These are phyloP conservation scores for Polydrusus pterygomalis DNA, from an alignment of 2,888 invertebrate genomes.

Conservation along the genomic window DNA sequence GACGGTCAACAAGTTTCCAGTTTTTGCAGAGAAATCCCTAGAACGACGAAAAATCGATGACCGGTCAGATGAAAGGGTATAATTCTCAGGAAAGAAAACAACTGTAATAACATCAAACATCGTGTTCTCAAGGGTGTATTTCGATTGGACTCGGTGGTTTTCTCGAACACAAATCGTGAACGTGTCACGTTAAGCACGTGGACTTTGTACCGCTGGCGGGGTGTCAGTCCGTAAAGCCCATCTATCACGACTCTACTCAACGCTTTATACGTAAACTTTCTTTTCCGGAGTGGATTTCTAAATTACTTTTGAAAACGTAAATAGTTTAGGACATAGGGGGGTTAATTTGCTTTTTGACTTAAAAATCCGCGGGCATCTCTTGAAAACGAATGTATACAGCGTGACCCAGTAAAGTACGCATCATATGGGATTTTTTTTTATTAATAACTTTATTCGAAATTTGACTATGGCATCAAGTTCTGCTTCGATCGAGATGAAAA, in stretches of 20 bases:
- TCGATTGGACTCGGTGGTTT: conserved; percentile 65
- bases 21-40: conserved; percentile 1
- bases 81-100: conserved; percentile 69
- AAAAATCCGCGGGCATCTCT: too few relatives aligned
- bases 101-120: conserved; percentile 71
- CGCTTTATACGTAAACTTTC: conserved; percentile 44
- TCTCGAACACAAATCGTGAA: conserved; percentile 69
- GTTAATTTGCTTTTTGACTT: too few relatives aligned
- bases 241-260: conserved; percentile 66
- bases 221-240: conserved; percentile 67
- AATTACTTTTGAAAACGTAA: conserved; percentile 34
- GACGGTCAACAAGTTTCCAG: conserved; percentile 35
- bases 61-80: conserved; percentile 59
- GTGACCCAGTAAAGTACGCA: too few relatives aligned
- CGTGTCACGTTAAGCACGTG: conserved; percentile 69
- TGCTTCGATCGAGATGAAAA: too few relatives aligned
- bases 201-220: conserved; percentile 63
- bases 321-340: conserved; percentile 5
- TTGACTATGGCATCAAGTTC: too few relatives aligned
- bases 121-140: conserved; percentile 67
- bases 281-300: conserved; percentile 19
- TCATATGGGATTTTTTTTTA: too few relatives aligned
- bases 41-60: conserved; percentile 45
- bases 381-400: too few relatives aligned
- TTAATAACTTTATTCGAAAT: too few relatives aligned